Evolutionary conservation across 2,113 vertebrate genomes (phyloP).

Genomic region (Takifugu bimaculatus): DNA sequence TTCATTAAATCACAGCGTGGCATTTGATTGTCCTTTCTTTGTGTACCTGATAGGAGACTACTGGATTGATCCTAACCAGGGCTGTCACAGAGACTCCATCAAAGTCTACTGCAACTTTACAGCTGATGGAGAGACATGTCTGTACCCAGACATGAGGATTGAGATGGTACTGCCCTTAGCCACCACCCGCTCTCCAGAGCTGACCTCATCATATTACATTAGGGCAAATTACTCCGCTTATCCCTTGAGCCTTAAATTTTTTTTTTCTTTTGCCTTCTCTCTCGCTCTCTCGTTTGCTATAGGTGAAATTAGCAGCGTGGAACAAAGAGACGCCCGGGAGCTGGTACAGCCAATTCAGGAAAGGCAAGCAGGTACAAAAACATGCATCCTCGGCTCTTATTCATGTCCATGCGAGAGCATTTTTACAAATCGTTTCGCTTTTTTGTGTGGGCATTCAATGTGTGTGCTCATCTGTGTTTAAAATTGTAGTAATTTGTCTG

Average conservation of each 20-base stretch:
- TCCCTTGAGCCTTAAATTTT: conserved; percentile 25
- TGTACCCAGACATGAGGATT: conserved; percentile 84
- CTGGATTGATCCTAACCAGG: conserved; percentile 96
- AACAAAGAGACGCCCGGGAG: conserved; percentile 84
- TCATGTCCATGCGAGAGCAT: conserved; percentile 3
- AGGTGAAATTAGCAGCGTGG: conserved; percentile 90
- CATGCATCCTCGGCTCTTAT: conserved; percentile 7
- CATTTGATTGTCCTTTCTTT: conserved; percentile 16
- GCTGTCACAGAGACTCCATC: conserved; percentile 83
- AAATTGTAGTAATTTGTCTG: no score
- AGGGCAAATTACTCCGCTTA: conserved; percentile 26
- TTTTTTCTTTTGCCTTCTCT: background rate
- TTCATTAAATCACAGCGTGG: background rate
- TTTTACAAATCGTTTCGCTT: no score
- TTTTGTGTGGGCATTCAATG: background rate
- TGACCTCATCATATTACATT: conserved; percentile 25
- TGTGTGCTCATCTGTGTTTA: background rate
- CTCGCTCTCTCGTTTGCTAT: conserved; percentile 8
- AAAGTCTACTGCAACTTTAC: conserved; percentile 93
- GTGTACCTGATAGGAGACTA: conserved; percentile 80
- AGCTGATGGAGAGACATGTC: conserved; percentile 86
- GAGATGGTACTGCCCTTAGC: conserved; percentile 72
- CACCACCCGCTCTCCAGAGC: conserved; percentile 19
- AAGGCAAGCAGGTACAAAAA: conserved; percentile 82
- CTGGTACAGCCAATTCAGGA: conserved; percentile 88